A percentile compares a stretch with the other conserved stretches of the same genome.
These are phyloP conservation scores for Pogonognathellus flavescens DNA, from an alignment of 1,140 invertebrate genomes.

Conservation along the genomic window DNA sequence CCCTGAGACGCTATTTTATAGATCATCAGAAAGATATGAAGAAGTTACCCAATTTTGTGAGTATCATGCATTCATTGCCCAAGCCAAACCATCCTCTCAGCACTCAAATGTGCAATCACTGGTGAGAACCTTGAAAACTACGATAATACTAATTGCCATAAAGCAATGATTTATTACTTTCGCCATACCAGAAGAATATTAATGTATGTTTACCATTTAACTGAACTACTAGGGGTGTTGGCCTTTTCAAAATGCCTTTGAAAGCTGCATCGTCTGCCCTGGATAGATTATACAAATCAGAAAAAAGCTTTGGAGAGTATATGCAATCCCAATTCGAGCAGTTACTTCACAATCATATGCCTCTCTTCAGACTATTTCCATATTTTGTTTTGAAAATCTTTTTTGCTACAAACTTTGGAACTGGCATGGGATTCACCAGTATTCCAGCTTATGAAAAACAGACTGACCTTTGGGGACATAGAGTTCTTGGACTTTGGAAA, in stretches of 20 bases:
- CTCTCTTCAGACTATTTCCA: constrained; percentile 62
- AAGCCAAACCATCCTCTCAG: constrained; percentile 62
- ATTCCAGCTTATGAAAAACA: constrained; percentile 63
- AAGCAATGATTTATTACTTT: background rate
- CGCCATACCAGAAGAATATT: background rate
- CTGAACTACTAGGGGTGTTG: constrained; percentile 61
- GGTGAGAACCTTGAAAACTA: constrained; percentile 55
- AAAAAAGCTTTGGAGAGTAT: constrained; percentile 62
- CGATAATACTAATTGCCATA: too few species aligned
- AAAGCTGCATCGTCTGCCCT: constrained; percentile 39
- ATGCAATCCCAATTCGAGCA: constrained; percentile 60
- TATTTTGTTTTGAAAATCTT: constrained; percentile 57
- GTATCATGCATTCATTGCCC: constrained; percentile 66
- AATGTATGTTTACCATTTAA: background rate
- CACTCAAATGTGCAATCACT: constrained; percentile 63
- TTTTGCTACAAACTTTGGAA: constrained; percentile 64
- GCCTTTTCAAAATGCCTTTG: constrained; percentile 65
- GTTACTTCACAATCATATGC: constrained; percentile 63
- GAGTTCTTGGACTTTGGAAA: constrained; percentile 63
- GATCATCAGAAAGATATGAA: constrained; percentile 25
- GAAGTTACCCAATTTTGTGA: constrained; percentile 49
- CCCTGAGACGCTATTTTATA: constrained; percentile 58
- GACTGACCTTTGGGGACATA: constrained; percentile 49
- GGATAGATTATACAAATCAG: constrained; percentile 58
- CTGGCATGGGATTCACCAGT: constrained; percentile 62